phyloP scores from a whole-genome alignment of 37 sponge, comb jelly and placozoan genomes.

The Beroe forskalii region DNA sequence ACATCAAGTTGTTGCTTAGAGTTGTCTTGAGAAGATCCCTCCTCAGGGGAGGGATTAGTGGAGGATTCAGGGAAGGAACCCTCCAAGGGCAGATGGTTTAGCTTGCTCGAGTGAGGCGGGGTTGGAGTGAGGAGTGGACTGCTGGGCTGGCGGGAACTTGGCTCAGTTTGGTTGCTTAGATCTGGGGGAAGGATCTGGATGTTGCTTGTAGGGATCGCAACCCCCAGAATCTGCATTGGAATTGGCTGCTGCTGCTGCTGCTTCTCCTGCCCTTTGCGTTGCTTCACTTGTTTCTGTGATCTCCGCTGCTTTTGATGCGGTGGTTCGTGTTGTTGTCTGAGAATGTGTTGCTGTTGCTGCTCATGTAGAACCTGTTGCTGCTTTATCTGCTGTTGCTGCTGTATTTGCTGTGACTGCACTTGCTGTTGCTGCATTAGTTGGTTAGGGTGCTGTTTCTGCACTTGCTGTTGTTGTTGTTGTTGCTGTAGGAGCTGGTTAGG shows the following conservation, averaged over 20 bases:
- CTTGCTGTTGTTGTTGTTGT: not conserved
- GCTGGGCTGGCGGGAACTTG: too few species aligned
- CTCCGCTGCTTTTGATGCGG: not conserved
- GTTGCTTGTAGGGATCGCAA: too few species aligned
- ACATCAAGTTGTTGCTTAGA: too few species aligned
- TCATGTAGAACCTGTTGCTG: not conserved
- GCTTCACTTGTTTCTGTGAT: not conserved
- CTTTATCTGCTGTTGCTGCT: not conserved
- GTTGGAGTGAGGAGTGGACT: too few species aligned
- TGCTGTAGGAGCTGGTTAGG: not conserved
- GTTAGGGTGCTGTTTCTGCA: not conserved
- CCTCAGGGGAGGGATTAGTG: too few species aligned
- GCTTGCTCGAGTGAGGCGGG: too few species aligned
- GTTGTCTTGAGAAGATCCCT: too few species aligned
- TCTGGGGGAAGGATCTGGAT: too few species aligned
- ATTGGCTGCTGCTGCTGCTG: not conserved
- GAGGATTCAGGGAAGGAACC: constrained; percentile 2
- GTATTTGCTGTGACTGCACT: not conserved
- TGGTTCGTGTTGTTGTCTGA: not conserved
- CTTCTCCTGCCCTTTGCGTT: not conserved
- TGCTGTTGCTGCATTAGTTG: not conserved
- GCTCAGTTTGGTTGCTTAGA: too few species aligned
- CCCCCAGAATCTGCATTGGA: not conserved
- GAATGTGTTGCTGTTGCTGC: not conserved
- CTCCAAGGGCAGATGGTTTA: constrained; percentile 57